phyloP scores from a whole-genome alignment of 2,797 vertebrate genomes.

The Cyprinella venusta region DNA sequence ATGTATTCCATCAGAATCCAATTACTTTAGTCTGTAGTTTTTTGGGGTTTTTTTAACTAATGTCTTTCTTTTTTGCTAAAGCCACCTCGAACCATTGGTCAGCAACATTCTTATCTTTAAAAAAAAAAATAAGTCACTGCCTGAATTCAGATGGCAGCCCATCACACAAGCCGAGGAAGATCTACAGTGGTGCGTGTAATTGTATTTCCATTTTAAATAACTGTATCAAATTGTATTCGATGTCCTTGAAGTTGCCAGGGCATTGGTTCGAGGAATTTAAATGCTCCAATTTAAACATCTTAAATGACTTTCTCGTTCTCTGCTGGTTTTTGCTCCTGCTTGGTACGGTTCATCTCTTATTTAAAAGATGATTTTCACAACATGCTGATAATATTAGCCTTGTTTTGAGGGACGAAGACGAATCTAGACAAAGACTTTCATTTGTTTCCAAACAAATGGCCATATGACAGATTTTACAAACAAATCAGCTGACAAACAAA shows the following conservation, averaged over 20 bases:
- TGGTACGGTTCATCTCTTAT: background rate
- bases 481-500: conserved; percentile 6
- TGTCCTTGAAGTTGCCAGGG: conserved; percentile 24
- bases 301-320: conserved; percentile 7
- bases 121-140: background rate
- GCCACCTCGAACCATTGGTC: conserved; percentile 20
- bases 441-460: conserved; percentile 22
- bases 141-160: conserved; percentile 19
- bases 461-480: background rate
- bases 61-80: conserved; percentile 17
- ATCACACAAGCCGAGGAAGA: conserved; percentile 8
- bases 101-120: conserved; percentile 17
- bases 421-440: background rate
- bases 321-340: background rate
- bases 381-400: background rate
- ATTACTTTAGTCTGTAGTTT: conserved; percentile 18
- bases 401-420: background rate
- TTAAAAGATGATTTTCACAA: conserved; percentile 29
- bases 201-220: conserved; percentile 32
- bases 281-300: conserved; percentile 18
- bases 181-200: conserved; percentile 47
- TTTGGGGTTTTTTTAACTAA: conserved; percentile 16
- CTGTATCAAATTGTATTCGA: conserved; percentile 32
- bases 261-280: conserved; percentile 28
- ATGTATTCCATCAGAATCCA: conserved; percentile 15